Evolutionary conservation across 2,113 vertebrate genomes (phyloP), one percentile per base, ranked within the genome.

Genomic region (Elephantulus edwardii): DNA sequence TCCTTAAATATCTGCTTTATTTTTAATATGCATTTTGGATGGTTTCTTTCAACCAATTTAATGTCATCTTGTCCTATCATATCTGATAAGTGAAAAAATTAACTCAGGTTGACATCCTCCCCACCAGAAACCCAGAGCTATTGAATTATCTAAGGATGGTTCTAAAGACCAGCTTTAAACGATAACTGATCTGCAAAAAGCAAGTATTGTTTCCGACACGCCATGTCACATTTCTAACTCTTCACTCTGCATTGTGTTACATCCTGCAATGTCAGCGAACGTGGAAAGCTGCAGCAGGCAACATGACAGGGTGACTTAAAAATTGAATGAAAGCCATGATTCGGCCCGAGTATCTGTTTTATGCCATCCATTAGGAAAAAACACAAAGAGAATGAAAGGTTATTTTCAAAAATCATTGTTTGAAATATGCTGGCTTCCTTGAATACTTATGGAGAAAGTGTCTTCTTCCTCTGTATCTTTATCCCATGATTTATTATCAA

Each of bases 151-250:
- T 86, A 92, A 97, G 97, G 96, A 96, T 86, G 92, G 93, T 92
- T 93, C 95, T 97, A 97, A 97, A 97, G 95, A 96, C 96, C 89
- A 92, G 91, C 94, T 97, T 97, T 97, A 96, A 94, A 92, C 95
- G 94, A 96, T 95, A 97, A 96, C 90, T 91, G 96, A 96, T 96
- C 96, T 95, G 95, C 94, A 97, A 89, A 97, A 94, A 95, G 96
- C 92, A 90, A 95, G 94, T 90, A 96, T 95, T 96, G 91, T 95
- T 95, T 93, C 93, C 76, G 93, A 92, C 96, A 44, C 64, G 95
- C 89, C 95, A 91, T 89, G 96, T 96, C 93, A 75, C 33, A 94
- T 96, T 83, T 86, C 81, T 94, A 95, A 96, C 5, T 90, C 96
- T 93, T 84, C 96, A 85, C 70, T 96, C 94, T 58, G 89, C 83